Evolutionary conservation across 1,140 invertebrate genomes (phyloP), one percentile per base, ranked within the genome.

Genomic region (Drosophila kanapiae): DNA sequence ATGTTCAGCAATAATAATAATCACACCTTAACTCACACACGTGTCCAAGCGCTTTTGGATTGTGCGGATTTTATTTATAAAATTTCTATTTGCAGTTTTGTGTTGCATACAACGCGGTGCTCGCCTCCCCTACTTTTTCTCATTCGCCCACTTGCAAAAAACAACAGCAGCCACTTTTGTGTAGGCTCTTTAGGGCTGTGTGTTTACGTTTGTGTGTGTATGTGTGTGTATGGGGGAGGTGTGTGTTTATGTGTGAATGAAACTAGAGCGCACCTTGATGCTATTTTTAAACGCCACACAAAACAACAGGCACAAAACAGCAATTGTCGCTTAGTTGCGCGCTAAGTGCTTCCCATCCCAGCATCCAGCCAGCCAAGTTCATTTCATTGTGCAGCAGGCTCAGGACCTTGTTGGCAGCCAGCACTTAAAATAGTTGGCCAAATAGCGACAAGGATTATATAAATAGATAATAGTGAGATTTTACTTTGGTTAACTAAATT

Each of bases 241-340:
- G 45, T 43, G 54, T 47, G 49, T 47, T 47, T 62, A 10, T 58
- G 53, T 49, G 35, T 83, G 64, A 70, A 74, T 70, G 51, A 80
- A 88, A 88, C 56, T 88, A 83, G 83, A 87, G 84, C 83, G 69
- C 77, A 88, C 83, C 83, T 87, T 87, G 84, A 78, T 88, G 77
- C 80, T 87, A 87, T 87, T 88, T 87, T 80, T 87, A 87, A 83
- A 83, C 64, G 60, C 56, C 63, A 48, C 63, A 84, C 62, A 84
- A 68, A 62, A 72, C 62, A 49, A 56, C 53, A 38, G 53, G 33
- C 60, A 70, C 64, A 31, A 64, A 54, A 56, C 65, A 84, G 75
- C 77, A 87, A 78, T 80, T 83, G 84, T 68, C 83, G 84, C 77
- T 88, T 88, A 84, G 80, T 88, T 80, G 65, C 47, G 72, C 67